These are phyloP conservation scores for Pelmatolapia mariae DNA, from an alignment of 2,113 vertebrate species.

Conservation along the genomic window DNA sequence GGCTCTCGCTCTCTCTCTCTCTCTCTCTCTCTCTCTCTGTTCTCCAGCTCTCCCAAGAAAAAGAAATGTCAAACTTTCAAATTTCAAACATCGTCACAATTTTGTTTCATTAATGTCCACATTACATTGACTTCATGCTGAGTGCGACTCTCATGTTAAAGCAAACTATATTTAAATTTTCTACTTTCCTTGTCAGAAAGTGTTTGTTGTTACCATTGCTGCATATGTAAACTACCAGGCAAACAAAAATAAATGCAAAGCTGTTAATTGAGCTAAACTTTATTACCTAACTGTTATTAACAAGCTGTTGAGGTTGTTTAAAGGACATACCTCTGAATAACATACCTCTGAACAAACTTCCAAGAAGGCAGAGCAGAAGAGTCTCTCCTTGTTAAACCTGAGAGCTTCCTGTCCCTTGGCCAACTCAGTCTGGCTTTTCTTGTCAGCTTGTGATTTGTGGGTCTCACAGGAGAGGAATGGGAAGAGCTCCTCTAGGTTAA, in stretches of 20 bases:
- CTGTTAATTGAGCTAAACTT: not conserved
- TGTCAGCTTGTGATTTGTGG: constrained; percentile 39
- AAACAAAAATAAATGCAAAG: not conserved
- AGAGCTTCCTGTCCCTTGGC: not conserved
- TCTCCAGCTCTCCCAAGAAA: not conserved
- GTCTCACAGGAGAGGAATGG: constrained; percentile 27
- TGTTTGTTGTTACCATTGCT: not conserved
- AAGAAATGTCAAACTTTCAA: not conserved
- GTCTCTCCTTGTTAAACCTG: not conserved
- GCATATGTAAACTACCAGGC: not conserved
- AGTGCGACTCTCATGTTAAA: not conserved
- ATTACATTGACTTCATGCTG: not conserved
- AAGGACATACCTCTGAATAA: not conserved
- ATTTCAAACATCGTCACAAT: not conserved
- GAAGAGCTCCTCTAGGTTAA: constrained; percentile 36
- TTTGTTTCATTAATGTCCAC: not conserved
- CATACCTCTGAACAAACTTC: not conserved
- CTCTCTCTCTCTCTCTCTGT: not conserved
- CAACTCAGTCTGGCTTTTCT: not conserved
- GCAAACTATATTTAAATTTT: not conserved
- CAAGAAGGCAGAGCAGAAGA: not conserved
- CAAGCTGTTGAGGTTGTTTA: not conserved
- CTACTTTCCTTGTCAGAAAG: not conserved
- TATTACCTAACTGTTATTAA: not conserved
- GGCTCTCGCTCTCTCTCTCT: not conserved